These are phyloP conservation scores for Gnathonemus echidnorhynchus DNA, from an alignment of 2,113 vertebrate genomes.

Conservation along the genomic window DNA sequence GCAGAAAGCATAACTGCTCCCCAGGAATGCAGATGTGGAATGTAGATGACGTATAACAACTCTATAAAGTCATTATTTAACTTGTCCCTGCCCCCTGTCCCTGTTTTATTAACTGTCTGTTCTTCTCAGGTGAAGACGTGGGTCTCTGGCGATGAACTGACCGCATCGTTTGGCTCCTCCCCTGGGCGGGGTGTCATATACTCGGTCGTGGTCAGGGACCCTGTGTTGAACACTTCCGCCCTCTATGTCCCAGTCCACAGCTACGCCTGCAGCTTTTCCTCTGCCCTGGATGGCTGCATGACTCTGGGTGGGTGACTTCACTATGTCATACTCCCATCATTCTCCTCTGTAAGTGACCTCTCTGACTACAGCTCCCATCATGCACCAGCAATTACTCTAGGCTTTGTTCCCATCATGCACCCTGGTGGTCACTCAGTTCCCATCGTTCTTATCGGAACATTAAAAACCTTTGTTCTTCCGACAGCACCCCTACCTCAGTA, in stretches of 20 bases:
- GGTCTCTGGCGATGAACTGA: constrained; percentile 61
- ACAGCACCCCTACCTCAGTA: too few species aligned
- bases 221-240: constrained; percentile 72
- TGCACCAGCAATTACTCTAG: neutral
- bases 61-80: neutral
- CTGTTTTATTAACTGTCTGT: neutral
- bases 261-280: constrained; percentile 78
- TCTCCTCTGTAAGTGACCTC: neutral
- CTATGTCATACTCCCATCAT: neutral
- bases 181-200: constrained; percentile 86
- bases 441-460: neutral
- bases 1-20: neutral
- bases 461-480: neutral
- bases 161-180: constrained; percentile 70
- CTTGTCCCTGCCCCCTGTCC: neutral
- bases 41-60: neutral
- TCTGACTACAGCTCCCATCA: neutral
- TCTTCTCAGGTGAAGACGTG: constrained; percentile 66
- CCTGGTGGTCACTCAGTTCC: neutral
- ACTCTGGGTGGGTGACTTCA: constrained; percentile 62
- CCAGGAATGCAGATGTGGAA: neutral
- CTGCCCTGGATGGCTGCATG: constrained; percentile 62
- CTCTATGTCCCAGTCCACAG: constrained; percentile 84
- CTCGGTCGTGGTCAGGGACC: constrained; percentile 82
- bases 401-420: neutral